Evolutionary conservation across 1,140 invertebrate genomes (phyloP), one percentile per base, ranked within the genome.

Genomic region (Rhizoglyphus robini): DNA sequence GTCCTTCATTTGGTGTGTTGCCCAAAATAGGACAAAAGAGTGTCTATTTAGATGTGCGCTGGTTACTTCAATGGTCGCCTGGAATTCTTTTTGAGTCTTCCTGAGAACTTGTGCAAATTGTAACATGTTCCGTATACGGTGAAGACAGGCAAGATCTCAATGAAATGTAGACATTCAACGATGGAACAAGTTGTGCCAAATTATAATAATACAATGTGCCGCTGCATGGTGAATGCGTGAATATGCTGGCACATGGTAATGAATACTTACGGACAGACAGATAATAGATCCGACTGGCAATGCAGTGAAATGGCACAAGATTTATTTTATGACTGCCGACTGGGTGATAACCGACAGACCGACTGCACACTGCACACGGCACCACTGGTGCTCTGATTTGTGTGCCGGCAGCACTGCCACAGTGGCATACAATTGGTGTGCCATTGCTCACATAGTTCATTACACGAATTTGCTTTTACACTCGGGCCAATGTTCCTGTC

Each of bases 391-490:
- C n/a, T n/a, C 36, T 41, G 36, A 41, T 41, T 41, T 41, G 36
- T 41, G 36, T 8, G 36, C 36, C 36, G 36, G 18, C 8, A 8
- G n/a, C n/a, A n/a, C n/a, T n/a, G n/a, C n/a, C n/a, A n/a, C n/a
- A n/a, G n/a, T n/a, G n/a, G 41, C 41, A 46, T 15, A 15, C 41
- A 46, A 23, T 23, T 46, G 15, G 15, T 46, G 8, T 20, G 23
- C 36, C 36, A 11, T 41, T 11, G 36, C 8, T 41, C 36, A 18
- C 18, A 11, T 15, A 32, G 8, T 54, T 54, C 51, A 54, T 54
- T 54, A 54, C 51, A 54, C 31, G 51, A 20, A 5, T 54, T 54
- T 54, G 51, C 51, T 54, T 54, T 54, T 54, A 54, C 20, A 27
- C 20, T 54, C 51, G 36, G 18, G 36, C 36, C 36, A 8, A 18